Percentiles rank a stretch among this genome's conserved stretches.
Evolutionary conservation across 2,888 invertebrate species (phyloP).

Genomic region (Phasia obesa): DNA sequence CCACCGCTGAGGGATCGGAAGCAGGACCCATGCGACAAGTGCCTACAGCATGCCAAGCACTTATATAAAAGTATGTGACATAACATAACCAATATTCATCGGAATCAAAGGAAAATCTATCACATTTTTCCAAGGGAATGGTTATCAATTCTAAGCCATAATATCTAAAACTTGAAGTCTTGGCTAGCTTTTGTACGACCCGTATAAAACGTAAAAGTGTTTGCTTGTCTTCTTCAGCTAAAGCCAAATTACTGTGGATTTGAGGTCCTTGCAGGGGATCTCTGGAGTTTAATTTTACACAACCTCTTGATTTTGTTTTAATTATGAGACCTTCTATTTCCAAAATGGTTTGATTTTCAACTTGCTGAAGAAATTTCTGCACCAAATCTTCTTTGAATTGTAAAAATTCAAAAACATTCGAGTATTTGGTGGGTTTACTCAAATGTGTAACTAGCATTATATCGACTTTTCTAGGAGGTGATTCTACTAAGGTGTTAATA

Average conservation of each 20-base stretch:
- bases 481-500: slow-evolving; percentile 82
- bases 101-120: slow-evolving; percentile 74
- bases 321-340: slow-evolving; percentile 77
- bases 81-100: slow-evolving; percentile 85
- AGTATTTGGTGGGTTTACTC: slow-evolving; percentile 71
- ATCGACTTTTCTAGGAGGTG: too few relatives aligned
- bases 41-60: slow-evolving; percentile 87
- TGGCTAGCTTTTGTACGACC: slow-evolving; percentile 78
- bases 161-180: slow-evolving; percentile 82
- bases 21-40: slow-evolving; percentile 87
- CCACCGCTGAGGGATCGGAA: slow-evolving; percentile 83
- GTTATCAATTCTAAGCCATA: slow-evolving; percentile 78
- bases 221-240: slow-evolving; percentile 82
- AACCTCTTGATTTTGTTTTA: slow-evolving; percentile 82
- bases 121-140: slow-evolving; percentile 75
- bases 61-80: slow-evolving; percentile 83
- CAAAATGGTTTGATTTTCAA: slow-evolving; percentile 72
- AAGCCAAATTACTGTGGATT: slow-evolving; percentile 85
- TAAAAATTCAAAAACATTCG: slow-evolving; percentile 73
- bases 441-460: slow-evolving; percentile 85
- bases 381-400: slow-evolving; percentile 72
- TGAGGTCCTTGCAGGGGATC: slow-evolving; percentile 84
- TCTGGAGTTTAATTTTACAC: slow-evolving; percentile 83
- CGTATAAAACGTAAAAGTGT: slow-evolving; percentile 80
- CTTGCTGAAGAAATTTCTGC: slow-evolving; percentile 63